Conservation (phyloP, 2,113 vertebrate genomes). For the Eira barbara region DNA sequence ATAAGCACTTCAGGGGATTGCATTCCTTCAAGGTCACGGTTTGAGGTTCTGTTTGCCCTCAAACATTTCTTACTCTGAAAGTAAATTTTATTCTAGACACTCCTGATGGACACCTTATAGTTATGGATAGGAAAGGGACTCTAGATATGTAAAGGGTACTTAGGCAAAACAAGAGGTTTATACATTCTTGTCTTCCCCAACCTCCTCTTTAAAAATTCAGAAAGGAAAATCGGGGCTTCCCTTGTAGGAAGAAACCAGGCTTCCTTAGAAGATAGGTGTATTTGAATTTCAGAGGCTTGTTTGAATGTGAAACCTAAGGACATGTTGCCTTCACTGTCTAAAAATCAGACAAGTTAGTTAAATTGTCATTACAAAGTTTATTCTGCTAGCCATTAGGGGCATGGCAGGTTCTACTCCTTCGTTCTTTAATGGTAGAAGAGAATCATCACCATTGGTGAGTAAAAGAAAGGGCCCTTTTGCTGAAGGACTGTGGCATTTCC, state of each 20-base stretch:
- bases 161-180: neutral
- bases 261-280: neutral
- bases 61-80: neutral
- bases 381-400: neutral
- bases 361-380: neutral
- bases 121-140: neutral
- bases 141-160: neutral
- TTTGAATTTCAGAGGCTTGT: conserved; percentile 62
- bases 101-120: neutral
- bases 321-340: neutral
- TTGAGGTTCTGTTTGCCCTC: neutral
- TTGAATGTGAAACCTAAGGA: conserved; percentile 44
- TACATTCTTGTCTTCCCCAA: neutral
- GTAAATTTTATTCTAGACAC: neutral
- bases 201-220: neutral
- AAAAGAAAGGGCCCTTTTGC: neutral
- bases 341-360: conserved; percentile 8
- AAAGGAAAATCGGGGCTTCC: neutral
- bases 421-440: neutral
- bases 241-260: neutral
- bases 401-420: neutral
- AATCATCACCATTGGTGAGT: neutral
- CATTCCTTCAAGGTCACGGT: neutral
- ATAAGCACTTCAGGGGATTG: neutral
- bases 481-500: neutral